Conservation (phyloP, 2,797 vertebrate genomes). For the Telmatherina bonti region DNA sequence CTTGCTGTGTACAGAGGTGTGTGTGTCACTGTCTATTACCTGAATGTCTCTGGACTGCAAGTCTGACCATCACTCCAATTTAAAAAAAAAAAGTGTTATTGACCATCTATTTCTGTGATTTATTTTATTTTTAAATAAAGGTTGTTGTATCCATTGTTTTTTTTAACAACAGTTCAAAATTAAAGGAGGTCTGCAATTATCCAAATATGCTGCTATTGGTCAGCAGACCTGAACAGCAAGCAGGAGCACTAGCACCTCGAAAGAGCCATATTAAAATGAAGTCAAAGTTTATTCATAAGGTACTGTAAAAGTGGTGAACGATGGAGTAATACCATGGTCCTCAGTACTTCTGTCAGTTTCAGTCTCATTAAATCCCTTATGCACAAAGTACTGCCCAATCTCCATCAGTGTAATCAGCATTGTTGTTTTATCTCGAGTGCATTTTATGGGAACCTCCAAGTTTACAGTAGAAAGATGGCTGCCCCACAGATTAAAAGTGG, state of each 20-base stretch:
- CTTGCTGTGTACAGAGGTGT: constrained; percentile 78
- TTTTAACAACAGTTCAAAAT: too few relatives aligned
- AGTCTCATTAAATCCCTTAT: background rate
- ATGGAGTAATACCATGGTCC: background rate
- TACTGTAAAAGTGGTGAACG: background rate
- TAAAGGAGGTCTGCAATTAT: too few relatives aligned
- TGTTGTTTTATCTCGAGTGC: background rate
- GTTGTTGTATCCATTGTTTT: background rate
- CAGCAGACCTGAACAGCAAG: too few relatives aligned
- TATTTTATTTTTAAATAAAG: background rate
- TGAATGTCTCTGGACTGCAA: constrained; percentile 82
- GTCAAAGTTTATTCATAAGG: too few relatives aligned
- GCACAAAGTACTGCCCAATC: too few relatives aligned
- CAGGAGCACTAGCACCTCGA: too few relatives aligned
- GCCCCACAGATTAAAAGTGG: background rate
- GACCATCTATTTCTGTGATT: constrained; percentile 57
- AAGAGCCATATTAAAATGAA: too few relatives aligned
- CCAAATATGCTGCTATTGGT: too few relatives aligned
- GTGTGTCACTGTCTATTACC: constrained; percentile 80
- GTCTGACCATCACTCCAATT: constrained; percentile 80
- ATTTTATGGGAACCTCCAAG: background rate
- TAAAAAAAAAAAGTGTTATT: constrained; percentile 69
- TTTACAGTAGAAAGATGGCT: background rate
- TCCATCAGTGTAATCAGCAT: too few relatives aligned
- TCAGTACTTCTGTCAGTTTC: background rate